phyloP scores from a whole-genome alignment of 1,140 invertebrate species.

The Camponotus vicinus region DNA sequence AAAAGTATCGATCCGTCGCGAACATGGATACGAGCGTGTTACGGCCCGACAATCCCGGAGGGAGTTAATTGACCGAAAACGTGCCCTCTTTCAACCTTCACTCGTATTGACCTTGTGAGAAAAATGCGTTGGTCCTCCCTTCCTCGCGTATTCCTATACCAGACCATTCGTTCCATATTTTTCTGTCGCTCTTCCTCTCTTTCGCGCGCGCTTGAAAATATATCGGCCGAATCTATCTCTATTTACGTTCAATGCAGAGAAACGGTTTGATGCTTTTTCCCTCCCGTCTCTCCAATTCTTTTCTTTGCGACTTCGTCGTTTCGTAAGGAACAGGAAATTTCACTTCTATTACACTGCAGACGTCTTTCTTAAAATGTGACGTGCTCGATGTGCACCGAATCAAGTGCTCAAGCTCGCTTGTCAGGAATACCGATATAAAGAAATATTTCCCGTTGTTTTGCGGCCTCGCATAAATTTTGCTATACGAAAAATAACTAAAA shows the following conservation, averaged over 20 bases:
- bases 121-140: not conserved
- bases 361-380: conserved; percentile 35
- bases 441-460: not conserved
- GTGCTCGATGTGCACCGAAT: not conserved
- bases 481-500: not conserved
- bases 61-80: conserved; percentile 55
- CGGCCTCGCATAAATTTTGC: not conserved
- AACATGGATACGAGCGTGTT: not conserved
- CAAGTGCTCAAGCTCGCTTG: not conserved
- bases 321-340: conserved; percentile 28
- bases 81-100: not conserved
- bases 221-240: conserved; percentile 9
- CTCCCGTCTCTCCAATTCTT: not conserved
- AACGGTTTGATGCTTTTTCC: not conserved
- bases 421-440: conserved; percentile 1
- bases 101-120: not conserved
- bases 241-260: conserved; percentile 33
- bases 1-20: conserved; percentile 58
- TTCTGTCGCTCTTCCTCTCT: not conserved
- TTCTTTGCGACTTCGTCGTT: not conserved
- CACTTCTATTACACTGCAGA: conserved; percentile 25
- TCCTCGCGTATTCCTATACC: not conserved
- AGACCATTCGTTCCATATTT: not conserved
- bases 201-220: not conserved
- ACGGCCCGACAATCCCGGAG: not conserved